Evolutionary conservation across 2,797 vertebrate genomes (phyloP).

Genomic region (Eospalax fontanierii): DNA sequence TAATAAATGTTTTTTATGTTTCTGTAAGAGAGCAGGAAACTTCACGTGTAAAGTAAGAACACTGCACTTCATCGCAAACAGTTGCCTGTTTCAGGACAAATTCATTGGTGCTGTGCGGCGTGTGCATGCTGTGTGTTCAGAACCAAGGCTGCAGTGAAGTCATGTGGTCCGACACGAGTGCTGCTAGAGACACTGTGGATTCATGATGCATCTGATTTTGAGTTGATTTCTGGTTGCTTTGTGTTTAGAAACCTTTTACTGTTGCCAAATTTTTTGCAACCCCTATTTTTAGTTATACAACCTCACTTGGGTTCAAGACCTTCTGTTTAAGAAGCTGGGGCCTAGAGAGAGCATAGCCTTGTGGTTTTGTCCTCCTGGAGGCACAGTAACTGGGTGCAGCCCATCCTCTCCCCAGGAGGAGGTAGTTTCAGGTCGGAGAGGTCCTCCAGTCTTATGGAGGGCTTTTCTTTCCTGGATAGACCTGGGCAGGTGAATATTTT

Average conservation of each 20-base stretch:
- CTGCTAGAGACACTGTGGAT: background rate
- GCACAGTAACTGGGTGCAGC: accelerated
- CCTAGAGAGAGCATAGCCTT: background rate
- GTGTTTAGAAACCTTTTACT: background rate
- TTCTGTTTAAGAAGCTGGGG: background rate
- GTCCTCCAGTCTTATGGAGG: accelerated
- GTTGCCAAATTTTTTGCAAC: background rate
- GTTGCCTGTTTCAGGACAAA: background rate
- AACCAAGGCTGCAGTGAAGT: background rate
- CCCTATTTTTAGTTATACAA: background rate
- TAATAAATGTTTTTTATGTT: background rate
- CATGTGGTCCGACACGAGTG: background rate
- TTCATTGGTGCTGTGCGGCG: background rate
- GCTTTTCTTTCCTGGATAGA: background rate
- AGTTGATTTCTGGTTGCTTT: background rate
- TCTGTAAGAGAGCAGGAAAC: background rate
- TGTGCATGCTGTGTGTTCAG: background rate
- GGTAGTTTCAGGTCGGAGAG: background rate
- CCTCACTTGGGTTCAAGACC: background rate
- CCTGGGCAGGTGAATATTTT: background rate
- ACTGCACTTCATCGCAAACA: no score
- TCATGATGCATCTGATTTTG: background rate
- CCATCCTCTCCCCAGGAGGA: accelerated
- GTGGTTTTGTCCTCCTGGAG: background rate
- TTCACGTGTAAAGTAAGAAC: background rate